phyloP scores from a whole-genome alignment of 2,113 vertebrate genomes.

The Lepus timidus region DNA sequence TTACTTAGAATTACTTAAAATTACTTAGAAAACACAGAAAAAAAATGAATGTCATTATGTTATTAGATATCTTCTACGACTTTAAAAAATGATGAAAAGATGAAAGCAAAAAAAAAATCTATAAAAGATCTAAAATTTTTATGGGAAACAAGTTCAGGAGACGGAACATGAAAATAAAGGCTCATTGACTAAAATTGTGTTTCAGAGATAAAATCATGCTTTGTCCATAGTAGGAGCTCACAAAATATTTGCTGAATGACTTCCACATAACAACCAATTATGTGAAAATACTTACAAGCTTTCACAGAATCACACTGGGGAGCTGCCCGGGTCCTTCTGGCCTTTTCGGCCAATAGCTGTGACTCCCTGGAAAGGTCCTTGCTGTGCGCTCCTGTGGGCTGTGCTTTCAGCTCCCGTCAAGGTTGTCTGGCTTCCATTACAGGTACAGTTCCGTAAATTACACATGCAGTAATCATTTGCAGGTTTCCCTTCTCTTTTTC shows the following conservation, averaged over 20 bases:
- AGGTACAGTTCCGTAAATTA: constrained; percentile 52
- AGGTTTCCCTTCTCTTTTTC: background rate
- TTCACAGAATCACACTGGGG: background rate
- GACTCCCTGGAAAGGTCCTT: background rate
- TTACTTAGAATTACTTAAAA: constrained; percentile 4
- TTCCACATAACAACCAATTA: background rate
- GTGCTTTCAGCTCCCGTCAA: background rate
- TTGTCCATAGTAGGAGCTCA: constrained; percentile 1
- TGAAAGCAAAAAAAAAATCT: background rate
- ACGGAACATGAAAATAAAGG: background rate
- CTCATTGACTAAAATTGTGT: constrained; percentile 13
- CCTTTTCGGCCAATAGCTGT: background rate
- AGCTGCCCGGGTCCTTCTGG: background rate
- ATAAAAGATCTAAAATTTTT: constrained; percentile 21
- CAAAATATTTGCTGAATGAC: background rate
- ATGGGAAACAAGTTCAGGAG: constrained; percentile 22
- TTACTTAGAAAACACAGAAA: background rate
- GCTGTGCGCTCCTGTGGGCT: background rate
- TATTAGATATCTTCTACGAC: too few relatives aligned
- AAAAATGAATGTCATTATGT: background rate
- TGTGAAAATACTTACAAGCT: constrained; percentile 20
- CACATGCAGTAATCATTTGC: constrained; percentile 38
- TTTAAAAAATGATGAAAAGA: background rate
- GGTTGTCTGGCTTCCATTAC: constrained; percentile 29
- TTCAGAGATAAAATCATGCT: background rate